Conservation (phyloP, 1,140 invertebrate species). For the Pseudomyrmex sp. region DNA sequence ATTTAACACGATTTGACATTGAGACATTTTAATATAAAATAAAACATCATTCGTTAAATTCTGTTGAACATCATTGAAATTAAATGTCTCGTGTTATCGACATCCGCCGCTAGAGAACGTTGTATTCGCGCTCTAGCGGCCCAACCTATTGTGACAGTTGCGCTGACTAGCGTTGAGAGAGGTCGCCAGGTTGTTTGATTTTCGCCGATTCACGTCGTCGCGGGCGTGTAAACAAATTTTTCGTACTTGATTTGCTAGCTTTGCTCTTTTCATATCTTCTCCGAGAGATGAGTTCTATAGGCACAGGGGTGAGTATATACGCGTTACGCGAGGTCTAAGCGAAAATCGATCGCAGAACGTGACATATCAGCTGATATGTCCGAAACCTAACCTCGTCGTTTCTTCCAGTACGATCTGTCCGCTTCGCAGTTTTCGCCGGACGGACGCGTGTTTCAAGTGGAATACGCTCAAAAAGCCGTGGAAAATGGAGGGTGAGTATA, state of each 20-base stretch:
- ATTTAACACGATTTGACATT: too few species aligned
- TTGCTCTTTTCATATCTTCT: background rate
- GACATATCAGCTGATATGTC: background rate
- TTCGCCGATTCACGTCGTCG: constrained; percentile 69
- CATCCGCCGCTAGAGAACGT: too few species aligned
- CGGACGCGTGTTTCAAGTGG: constrained; percentile 99
- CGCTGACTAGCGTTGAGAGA: constrained; percentile 5
- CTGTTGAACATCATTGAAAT: too few species aligned
- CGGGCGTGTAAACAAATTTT: constrained; percentile 62
- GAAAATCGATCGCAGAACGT: constrained; percentile 44
- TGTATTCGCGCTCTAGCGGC: background rate
- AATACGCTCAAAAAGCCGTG: constrained; percentile 99
- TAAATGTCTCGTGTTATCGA: background rate
- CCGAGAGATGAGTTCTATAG: constrained; percentile 95
- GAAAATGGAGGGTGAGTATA: constrained; percentile 96
- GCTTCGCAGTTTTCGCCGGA: constrained; percentile 99
- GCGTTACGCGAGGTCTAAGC: constrained; percentile 5
- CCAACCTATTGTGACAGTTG: constrained; percentile 30
- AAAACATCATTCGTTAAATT: too few species aligned
- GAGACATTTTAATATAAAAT: too few species aligned
- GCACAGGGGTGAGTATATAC: constrained; percentile 93
- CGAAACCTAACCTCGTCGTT: constrained; percentile 73
- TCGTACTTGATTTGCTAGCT: background rate
- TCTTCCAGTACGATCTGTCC: constrained; percentile 97
- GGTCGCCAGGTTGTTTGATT: constrained; percentile 62